Conservation (phyloP, 53 echinoderm and acorn worm genomes). For the Echinarachnius parma region DNA sequence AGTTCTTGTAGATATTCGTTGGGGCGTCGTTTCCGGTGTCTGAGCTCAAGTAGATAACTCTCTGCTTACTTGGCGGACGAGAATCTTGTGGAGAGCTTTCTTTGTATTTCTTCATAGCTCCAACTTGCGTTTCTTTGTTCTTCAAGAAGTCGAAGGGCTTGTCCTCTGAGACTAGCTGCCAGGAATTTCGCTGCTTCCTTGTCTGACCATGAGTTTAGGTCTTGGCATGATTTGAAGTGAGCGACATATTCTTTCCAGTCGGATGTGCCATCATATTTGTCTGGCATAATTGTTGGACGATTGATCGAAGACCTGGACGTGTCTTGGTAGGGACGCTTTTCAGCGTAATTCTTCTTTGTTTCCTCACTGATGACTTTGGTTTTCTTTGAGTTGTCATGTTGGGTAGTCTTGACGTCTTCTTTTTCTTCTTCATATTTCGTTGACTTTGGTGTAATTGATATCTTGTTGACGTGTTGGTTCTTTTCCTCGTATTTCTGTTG, state of each 20-base stretch:
- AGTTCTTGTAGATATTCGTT: conserved; percentile 25
- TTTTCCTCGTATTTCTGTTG: no score
- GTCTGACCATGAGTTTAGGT: conserved; percentile 2
- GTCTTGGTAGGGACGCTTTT: no score
- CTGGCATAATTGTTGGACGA: conserved; percentile 15
- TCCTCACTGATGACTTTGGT: no score
- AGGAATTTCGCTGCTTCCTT: not conserved
- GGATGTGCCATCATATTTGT: conserved; percentile 8
- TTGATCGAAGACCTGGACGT: no score
- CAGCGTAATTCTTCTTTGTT: no score
- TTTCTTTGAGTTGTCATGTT: no score
- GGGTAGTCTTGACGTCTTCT: no score
- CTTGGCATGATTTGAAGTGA: conserved; percentile 15
- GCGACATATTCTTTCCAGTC: conserved; percentile 11
- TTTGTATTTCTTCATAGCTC: not conserved
- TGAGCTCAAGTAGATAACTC: conserved; percentile 15
- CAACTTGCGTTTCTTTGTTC: conserved; percentile 2
- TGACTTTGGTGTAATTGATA: no score
- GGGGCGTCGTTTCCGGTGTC: not conserved
- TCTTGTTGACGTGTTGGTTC: no score
- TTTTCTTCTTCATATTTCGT: no score
- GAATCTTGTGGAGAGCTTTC: conserved; percentile 7
- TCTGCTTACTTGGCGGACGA: conserved; percentile 18
- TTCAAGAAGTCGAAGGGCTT: conserved; percentile 1
- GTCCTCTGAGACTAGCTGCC: conserved; percentile 24